Evolutionary conservation across 2,113 vertebrate genomes (phyloP).

Genomic region (Pseudopipra pipra): DNA sequence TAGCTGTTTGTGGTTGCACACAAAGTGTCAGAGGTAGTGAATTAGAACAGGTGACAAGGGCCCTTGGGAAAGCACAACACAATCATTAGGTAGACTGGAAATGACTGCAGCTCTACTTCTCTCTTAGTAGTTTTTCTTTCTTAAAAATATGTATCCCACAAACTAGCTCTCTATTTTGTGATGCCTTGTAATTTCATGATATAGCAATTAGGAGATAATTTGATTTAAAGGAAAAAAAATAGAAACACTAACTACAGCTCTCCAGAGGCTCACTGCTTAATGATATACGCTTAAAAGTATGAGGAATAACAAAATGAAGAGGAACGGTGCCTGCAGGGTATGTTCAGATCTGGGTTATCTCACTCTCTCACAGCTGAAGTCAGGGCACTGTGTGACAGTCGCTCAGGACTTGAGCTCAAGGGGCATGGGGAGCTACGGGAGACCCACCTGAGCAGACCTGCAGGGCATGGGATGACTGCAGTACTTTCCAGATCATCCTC

Average conservation of each 20-base stretch:
- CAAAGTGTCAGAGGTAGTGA: background rate
- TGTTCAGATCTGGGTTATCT: background rate
- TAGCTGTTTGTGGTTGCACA: background rate
- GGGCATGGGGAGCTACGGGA: background rate
- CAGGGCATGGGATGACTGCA: background rate
- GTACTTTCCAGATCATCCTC: background rate
- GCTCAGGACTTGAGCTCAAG: background rate
- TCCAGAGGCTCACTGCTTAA: slow-evolving; percentile 14
- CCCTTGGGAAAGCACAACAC: background rate
- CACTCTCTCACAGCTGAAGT: background rate
- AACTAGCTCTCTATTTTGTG: background rate
- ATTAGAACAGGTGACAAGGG: slow-evolving; percentile 9
- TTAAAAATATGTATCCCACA: background rate
- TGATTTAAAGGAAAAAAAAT: slow-evolving; percentile 12
- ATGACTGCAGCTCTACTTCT: background rate
- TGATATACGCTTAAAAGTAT: slow-evolving; percentile 22
- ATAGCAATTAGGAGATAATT: slow-evolving; percentile 5
- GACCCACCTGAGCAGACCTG: background rate
- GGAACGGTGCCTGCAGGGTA: background rate
- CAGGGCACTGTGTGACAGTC: background rate
- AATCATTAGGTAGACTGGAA: background rate
- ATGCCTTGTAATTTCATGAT: background rate
- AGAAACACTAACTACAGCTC: slow-evolving; percentile 25
- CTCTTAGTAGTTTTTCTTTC: background rate
- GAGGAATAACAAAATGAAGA: slow-evolving; percentile 33